Base-by-base conservation (phyloP, 2,113 vertebrate genomes). In the Trinectes maculatus region DNA sequence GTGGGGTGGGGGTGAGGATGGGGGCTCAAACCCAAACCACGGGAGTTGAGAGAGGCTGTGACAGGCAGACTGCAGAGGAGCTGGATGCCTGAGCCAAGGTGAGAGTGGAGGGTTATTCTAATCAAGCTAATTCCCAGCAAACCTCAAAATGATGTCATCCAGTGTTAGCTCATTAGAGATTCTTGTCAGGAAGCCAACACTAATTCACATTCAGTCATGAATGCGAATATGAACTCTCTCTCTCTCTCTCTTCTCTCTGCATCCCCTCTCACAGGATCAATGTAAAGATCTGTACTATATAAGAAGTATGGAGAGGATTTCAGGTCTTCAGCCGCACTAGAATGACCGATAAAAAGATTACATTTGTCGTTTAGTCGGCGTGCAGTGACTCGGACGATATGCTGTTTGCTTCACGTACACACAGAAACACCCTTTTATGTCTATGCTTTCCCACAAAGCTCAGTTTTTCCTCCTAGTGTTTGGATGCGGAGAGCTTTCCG, bases 91-190 rank as follows among this genome's bases (percentile, higher is more conserved):
- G 74, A 36, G 86, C 84, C 63, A 85, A 88, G 87, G 86, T 86
- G 84, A 86, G 79, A 86, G 78, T 28, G 73, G 36, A 80, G 85
- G 79, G 66, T 85, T 86, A 74, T 87, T 89, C 81, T 81, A 92
- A 92, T 92, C 89, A 91, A 90, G 89, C 79, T 87, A 82, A 89
- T 91, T 88, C 81, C 77, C 79, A 57, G 56, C 82, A 86, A 89
- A 85, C 71, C 73, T 81, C 82, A 80, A 46, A 55, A 88, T 93
- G 87, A 91, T 86, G 87, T 90, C 86, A 91, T 89, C 64, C 76
- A 52, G 58, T 59, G 70, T 87, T 88, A 89, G 81, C 82, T 91
- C 89, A 87, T 91, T 88, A 90, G 77, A 63, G 70, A 83, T 82
- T 86, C 68, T 73, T 89, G 88, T 76, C 63, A 28, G 16, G 56